These are phyloP conservation scores for Agapostemon virescens DNA, from an alignment of 2,888 invertebrate species.

Conservation along the genomic window DNA sequence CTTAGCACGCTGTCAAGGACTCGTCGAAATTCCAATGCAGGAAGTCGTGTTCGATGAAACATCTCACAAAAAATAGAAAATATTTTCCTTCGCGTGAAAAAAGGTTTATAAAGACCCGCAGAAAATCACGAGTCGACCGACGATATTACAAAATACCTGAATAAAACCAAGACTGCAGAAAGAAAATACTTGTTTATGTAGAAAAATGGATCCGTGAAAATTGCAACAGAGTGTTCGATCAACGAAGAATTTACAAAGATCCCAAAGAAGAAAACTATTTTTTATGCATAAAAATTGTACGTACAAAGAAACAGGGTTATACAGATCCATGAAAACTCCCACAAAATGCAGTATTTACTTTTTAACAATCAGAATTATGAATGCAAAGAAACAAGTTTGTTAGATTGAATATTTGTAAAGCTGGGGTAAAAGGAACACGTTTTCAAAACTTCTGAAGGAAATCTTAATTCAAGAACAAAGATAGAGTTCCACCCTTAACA, in stretches of 20 bases:
- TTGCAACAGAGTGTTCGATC: background rate
- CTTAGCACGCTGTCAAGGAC: background rate
- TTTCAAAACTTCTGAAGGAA: background rate
- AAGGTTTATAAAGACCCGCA: background rate
- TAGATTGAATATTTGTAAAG: no score
- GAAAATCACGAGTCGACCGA: background rate
- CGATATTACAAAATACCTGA: background rate
- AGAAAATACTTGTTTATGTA: background rate
- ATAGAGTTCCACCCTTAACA: background rate
- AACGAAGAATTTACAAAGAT: background rate
- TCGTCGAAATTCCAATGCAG: background rate
- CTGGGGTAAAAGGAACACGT: no score
- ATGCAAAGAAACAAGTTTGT: no score
- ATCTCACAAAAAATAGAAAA: background rate
- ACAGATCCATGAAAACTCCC: background rate
- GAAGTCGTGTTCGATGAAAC: background rate
- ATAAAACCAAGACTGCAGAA: background rate
- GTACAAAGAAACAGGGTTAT: background rate
- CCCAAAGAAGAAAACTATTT: background rate
- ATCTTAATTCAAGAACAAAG: background rate
- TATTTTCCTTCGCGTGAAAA: background rate
- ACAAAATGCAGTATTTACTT: no score
- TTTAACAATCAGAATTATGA: no score
- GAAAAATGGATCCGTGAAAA: background rate
- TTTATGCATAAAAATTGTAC: background rate